phyloP scores from a whole-genome alignment of 1,140 invertebrate genomes.

The Listronotus oregonensis region DNA sequence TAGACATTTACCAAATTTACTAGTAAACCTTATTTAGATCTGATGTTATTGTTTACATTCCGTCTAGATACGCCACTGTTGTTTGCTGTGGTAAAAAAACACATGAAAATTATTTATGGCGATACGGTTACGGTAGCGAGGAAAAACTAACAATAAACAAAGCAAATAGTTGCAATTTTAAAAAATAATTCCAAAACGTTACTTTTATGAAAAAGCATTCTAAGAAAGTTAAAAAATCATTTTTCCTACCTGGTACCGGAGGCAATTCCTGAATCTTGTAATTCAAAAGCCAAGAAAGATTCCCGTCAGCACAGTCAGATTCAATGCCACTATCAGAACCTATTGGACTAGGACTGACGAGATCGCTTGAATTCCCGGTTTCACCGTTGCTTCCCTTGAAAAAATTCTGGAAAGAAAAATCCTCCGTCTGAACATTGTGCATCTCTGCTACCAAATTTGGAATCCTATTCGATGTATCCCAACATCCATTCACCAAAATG shows the following conservation, averaged over 20 bases:
- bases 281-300: conserved; percentile 79
- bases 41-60: no score
- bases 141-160: conserved; percentile 19
- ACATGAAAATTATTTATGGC: not conserved
- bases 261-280: conserved; percentile 70
- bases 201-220: not conserved
- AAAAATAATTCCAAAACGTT: not conserved
- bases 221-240: not conserved
- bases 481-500: conserved; percentile 51
- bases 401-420: conserved; percentile 37
- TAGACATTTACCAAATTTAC: no score
- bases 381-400: conserved; percentile 14
- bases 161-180: not conserved
- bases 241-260: conserved; percentile 56
- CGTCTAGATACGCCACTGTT: not conserved
- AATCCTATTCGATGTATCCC: conserved; percentile 50
- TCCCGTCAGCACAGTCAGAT: conserved; percentile 56
- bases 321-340: conserved; percentile 52
- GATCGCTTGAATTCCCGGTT: conserved; percentile 21
- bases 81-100: not conserved
- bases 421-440: conserved; percentile 51
- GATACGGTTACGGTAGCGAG: conserved; percentile 12
- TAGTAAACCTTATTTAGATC: no score
- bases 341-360: conserved; percentile 47
- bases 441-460: conserved; percentile 51